Base-by-base conservation (phyloP, 1,140 invertebrate genomes). In the Achatina immaculata region DNA sequence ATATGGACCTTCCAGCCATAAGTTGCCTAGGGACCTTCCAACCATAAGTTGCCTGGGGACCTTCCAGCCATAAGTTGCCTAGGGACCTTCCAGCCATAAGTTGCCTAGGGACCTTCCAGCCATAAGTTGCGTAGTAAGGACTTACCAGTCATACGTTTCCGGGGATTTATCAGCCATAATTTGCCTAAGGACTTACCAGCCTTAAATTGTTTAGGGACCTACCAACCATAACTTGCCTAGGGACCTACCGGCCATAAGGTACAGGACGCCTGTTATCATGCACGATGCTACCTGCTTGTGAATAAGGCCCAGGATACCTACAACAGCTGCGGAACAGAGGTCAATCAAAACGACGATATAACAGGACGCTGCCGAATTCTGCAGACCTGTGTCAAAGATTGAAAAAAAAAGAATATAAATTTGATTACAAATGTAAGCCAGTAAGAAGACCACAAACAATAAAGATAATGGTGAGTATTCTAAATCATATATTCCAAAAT, bases 301-400 rank as follows among this genome's bases (percentile, higher is more conserved):
- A 2, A 65, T 62, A 1, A 88, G 66, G 4, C 85, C 84, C 31
- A 88, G 83, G 38, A 86, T 58, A 14, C 87, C 87, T 1, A 87
- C 83, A 24, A 85, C 83, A 34, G 82, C 76, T 19, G 87, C 87
- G 1, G 86, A 81, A 16, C 85, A 78, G 7, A 88, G 82, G 45
- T 87, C 86, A 58, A 88, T 87, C 38, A 87, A 76, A 38, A 85
- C 83, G 21, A 88, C 87, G 69, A 88, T 87, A 62, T 86, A 86
- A 73, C 87, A 88, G 11, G 87, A 88, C 0, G 87, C 87, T 6
- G 84, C 87, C 0, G 87, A 88, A 55, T 86, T 88, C 78, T 88
- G 87, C 40, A 88, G 73, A 66, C 86, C 87, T 88, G 81, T 6
- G 73, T 73, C n/a, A 28, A 0, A 40, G 7, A 45, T 11, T 16